phyloP scores from a whole-genome alignment of 2,797 vertebrate species.

The Picus viridis region DNA sequence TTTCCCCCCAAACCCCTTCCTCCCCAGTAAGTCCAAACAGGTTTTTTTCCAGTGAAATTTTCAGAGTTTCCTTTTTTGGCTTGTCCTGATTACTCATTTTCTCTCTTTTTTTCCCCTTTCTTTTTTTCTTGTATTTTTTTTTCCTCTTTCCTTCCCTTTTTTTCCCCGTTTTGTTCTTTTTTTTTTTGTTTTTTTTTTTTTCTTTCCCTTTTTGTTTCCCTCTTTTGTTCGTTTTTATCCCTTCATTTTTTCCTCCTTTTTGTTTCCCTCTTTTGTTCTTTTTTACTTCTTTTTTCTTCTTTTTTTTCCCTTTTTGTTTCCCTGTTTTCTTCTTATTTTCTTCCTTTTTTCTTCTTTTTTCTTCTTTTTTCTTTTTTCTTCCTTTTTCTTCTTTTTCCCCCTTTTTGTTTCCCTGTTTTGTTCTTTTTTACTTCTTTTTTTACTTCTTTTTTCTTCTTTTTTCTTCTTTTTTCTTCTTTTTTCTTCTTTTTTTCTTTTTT shows the following conservation, averaged over 20 bases:
- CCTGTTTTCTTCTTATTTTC: slow-evolving; percentile 73
- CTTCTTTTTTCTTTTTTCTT: too few relatives aligned
- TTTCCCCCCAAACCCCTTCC: background rate
- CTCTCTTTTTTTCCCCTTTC: slow-evolving; percentile 80
- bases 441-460: slow-evolving; percentile 59
- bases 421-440: too few relatives aligned
- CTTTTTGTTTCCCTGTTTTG: slow-evolving; percentile 70
- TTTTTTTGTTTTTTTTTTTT: slow-evolving; percentile 68
- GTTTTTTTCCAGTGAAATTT: slow-evolving; percentile 58
- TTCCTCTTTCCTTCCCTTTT: slow-evolving; percentile 54
- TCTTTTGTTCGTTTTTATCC: slow-evolving; percentile 81
- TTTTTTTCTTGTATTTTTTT: slow-evolving; percentile 75
- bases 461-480: slow-evolving; percentile 80
- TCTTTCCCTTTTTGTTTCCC: slow-evolving; percentile 71
- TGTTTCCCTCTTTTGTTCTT: slow-evolving; percentile 59
- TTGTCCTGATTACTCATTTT: slow-evolving; percentile 81
- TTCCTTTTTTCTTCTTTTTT: slow-evolving; percentile 81
- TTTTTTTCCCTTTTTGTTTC: too few relatives aligned
- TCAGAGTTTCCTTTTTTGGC: slow-evolving; percentile 77
- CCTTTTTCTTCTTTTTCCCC: slow-evolving; percentile 79
- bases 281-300: too few relatives aligned
- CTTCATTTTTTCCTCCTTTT: slow-evolving; percentile 77
- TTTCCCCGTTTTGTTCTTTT: slow-evolving; percentile 74
- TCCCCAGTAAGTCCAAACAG: background rate
- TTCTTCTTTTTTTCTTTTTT: slow-evolving; percentile 60